These are phyloP conservation scores for Malurus melanocephalus DNA, from an alignment of 2,113 vertebrate species.

Conservation along the genomic window DNA sequence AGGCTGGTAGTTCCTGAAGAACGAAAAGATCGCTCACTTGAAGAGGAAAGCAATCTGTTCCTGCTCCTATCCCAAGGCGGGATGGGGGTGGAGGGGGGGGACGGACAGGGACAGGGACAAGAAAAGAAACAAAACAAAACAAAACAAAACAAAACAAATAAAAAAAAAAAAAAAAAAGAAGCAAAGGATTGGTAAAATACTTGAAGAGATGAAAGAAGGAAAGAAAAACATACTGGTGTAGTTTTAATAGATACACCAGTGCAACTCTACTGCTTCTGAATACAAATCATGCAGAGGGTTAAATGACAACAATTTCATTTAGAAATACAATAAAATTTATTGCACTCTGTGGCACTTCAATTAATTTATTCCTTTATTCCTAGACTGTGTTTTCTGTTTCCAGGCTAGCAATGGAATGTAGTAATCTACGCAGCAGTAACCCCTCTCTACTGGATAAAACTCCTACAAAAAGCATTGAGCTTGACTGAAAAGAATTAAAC, in stretches of 20 bases:
- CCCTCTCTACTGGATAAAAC: conserved; percentile 19
- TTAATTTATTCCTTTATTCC: conserved; percentile 34
- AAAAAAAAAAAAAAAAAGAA: neutral
- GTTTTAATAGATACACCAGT: neutral
- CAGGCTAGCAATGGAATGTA: conserved; percentile 1
- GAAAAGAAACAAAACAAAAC: no score
- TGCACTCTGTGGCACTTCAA: conserved; percentile 1
- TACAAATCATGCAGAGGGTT: neutral
- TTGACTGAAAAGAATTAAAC: conserved; percentile 15
- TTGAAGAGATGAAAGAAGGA: neutral
- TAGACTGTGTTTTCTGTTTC: conserved; percentile 13
- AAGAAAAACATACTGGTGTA: neutral
- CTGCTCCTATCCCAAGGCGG: neutral
- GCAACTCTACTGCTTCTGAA: neutral
- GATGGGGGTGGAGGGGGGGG: accelerated
- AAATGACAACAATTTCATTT: conserved; percentile 29
- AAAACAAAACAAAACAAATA: no score
- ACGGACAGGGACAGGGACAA: no score
- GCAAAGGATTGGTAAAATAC: neutral
- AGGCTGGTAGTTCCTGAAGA: neutral
- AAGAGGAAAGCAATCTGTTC: neutral
- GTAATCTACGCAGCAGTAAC: neutral
- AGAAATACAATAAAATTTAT: conserved; percentile 39
- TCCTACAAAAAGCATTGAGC: neutral
- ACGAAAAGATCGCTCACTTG: neutral